phyloP scores from a whole-genome alignment of 2,113 vertebrate genomes.

The Chrysemys picta region DNA sequence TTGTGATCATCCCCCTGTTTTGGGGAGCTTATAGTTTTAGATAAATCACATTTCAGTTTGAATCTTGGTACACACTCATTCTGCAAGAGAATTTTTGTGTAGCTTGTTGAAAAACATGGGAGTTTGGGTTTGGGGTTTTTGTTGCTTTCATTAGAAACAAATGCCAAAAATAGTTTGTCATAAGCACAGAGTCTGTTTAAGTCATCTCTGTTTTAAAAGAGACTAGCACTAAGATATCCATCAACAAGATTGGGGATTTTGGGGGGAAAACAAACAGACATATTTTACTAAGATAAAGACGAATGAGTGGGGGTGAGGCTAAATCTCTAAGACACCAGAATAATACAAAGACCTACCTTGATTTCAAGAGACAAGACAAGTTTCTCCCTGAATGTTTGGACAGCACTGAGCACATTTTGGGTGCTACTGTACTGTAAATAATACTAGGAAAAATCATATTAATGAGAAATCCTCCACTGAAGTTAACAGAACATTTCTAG shows the following conservation, averaged over 20 bases:
- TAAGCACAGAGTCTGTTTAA: not conserved
- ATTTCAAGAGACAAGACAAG: not conserved
- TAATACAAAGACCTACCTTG: not conserved
- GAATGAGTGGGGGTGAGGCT: not conserved
- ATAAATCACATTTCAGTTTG: not conserved
- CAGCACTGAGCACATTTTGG: not conserved
- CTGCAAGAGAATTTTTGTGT: not conserved
- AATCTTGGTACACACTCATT: not conserved
- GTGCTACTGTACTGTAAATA: not conserved
- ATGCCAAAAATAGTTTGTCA: not conserved
- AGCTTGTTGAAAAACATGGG: too few relatives aligned
- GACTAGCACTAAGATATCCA: not conserved
- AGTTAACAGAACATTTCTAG: not conserved
- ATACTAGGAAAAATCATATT: not conserved
- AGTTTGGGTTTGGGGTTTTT: not conserved
- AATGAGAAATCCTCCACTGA: fast-evolving
- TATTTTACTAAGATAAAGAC: not conserved
- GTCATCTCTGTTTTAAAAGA: not conserved
- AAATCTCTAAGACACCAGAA: not conserved
- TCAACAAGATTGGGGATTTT: not conserved
- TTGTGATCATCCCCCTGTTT: not conserved
- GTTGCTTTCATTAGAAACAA: not conserved
- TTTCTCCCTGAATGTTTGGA: not conserved
- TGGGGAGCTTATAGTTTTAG: not conserved
- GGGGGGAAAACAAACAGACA: not conserved